Evolutionary conservation across 2,797 vertebrate genomes (phyloP), one percentile per base, ranked within the genome.

Genomic region (Monodelphis domestica): DNA sequence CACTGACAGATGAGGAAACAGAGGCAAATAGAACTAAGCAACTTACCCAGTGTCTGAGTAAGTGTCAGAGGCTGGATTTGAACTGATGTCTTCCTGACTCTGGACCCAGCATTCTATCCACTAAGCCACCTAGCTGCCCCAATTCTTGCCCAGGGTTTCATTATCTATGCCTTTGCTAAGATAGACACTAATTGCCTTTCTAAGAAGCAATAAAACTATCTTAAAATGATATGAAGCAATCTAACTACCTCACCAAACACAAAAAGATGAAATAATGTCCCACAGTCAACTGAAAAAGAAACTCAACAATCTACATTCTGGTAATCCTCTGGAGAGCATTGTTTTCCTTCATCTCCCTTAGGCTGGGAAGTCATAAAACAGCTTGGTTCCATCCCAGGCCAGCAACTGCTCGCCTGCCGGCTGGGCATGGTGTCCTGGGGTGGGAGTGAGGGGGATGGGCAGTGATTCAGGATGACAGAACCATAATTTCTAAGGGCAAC

Each of bases 391-490:
- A 53, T 53, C 87, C 17, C 28, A 15, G 87, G 28, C 29, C 4
- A 1, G 53, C 29, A 30, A 6, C 51, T 17, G 50, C 52, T 17
- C 21, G 26, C 51, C 87, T 53, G 38, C 38, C 38, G 88, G 15
- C 52, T 53, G 17, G 28, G 52, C 12, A 4, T 17, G 12, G 52
- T 53, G 3, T 53, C 50, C 88, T 12, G 89, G 88, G 59, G 95
- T 90, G 87, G 95, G n/a, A n/a, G n/a, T n/a, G n/a, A n/a, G n/a
- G n/a, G n/a, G n/a, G n/a, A n/a, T n/a, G n/a, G n/a, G n/a, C n/a
- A n/a, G n/a, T n/a, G n/a, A n/a, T n/a, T 94, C 0, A 0, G 0
- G 6, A 38, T 92, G 95, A 33, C 26, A 15, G 53, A 45, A n/a
- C 28, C 9, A 45, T 55, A 28, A 33, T 4, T 53, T 17, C 29